Base-by-base conservation (phyloP, 2,888 invertebrate species). In the Lycophotia porphyrea region DNA sequence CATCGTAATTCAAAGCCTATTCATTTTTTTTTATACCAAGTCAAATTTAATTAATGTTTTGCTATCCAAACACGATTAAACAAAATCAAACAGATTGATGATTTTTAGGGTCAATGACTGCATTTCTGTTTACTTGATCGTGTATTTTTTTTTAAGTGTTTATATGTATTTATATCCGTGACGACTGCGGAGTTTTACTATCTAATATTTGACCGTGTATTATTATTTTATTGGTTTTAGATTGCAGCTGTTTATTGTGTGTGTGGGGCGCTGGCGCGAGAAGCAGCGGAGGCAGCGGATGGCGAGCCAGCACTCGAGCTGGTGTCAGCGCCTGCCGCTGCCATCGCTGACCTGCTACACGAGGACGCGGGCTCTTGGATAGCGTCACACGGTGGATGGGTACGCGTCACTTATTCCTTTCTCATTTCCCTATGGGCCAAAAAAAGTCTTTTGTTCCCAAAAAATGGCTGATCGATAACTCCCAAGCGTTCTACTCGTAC, bases 311-410 rank as follows among this genome's bases (percentile, higher is more conserved):
- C 95, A 1, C 83, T 95, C 24, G 96, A 96, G 86, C 88, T 96
- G 78, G 93, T 96, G 49, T 91, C 94, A 5, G 95, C 96, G 0
- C 96, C 96, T 0, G 98, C 98, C 0, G 98, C 98, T 64, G 98
- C 98, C 89, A 97, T 99, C 71, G 97, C 98, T 18, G 97, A 97
- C 75, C 96, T 99, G 36, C 97, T 98, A 81, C 98, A 98, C 87
- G 98, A 98, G 61, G 97, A 98, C 88, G 97, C 97, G 0, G 98
- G 98, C 84, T 97, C 97, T 1, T 99, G 99, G 99, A 97, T 99
- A 21, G 98, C 98, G 71, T 96, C 97, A 66, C 98, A 98, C 90
- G 98, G 98, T 31, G 99, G 99, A 92, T 99, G 99, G 99, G 98
- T 98, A 94, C 89, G 94, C 36, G 15, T 67, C 18, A 44, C 11